Percentiles rank a stretch among this genome's conserved stretches.
Evolutionary conservation across 1,140 invertebrate genomes (phyloP).

Genomic region (Xylocopa sonorina): DNA sequence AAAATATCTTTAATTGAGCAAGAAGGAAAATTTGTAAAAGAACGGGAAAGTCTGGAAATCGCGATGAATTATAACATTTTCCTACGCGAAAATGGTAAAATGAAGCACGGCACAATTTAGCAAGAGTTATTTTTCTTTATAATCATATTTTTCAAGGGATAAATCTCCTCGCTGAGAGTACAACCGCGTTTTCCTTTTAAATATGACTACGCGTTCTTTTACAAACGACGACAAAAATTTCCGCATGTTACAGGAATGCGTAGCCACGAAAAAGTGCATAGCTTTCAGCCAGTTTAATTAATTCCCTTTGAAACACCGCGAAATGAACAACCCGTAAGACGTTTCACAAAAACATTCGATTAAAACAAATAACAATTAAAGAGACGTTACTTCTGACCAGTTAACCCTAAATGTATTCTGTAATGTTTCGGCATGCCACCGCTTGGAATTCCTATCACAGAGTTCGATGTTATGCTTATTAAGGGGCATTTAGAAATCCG

Average conservation of each 20-base stretch:
- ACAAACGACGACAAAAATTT: not conserved
- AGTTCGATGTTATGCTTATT: constrained; percentile 20
- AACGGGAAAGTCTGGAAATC: not conserved
- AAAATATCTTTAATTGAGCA: not conserved
- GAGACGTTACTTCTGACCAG: not conserved
- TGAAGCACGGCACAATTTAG: not conserved
- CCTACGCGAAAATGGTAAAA: not conserved
- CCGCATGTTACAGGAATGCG: not conserved
- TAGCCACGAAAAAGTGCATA: not conserved
- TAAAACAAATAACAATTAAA: too few species aligned
- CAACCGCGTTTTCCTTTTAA: not conserved
- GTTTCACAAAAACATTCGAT: not conserved
- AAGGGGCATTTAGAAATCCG: constrained; percentile 31
- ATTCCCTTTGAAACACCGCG: too few species aligned
- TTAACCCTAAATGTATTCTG: not conserved
- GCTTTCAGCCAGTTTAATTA: not conserved
- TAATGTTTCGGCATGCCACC: not conserved
- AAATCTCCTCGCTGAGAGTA: not conserved
- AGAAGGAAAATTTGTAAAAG: not conserved
- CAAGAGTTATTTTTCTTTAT: not conserved
- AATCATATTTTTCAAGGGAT: constrained; percentile 6
- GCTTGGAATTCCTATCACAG: not conserved
- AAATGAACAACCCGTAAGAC: too few species aligned
- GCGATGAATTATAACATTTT: not conserved
- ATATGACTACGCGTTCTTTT: too few species aligned